phyloP scores from a whole-genome alignment of 2,113 vertebrate genomes.

The Gymnocephalus cernua region DNA sequence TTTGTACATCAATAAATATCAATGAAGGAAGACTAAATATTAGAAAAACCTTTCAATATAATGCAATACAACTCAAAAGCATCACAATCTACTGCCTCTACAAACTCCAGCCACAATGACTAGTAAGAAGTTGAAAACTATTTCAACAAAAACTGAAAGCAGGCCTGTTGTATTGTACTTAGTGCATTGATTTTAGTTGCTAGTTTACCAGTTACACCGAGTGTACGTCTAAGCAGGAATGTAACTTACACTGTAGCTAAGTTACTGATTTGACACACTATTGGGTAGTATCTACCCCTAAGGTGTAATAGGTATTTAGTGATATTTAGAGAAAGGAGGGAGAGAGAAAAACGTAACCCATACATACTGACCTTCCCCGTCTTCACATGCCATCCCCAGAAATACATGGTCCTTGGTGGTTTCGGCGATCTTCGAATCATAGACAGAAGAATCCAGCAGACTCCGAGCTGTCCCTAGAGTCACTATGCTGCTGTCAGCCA shows the following conservation, averaged over 20 bases:
- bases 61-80: too few species aligned
- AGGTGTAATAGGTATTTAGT: not conserved
- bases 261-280: not conserved
- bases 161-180: too few species aligned
- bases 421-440: conserved; percentile 91
- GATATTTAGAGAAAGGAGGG: not conserved
- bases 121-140: too few species aligned
- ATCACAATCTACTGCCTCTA: too few species aligned
- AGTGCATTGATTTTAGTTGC: too few species aligned
- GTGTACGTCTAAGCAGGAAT: too few species aligned
- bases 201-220: too few species aligned
- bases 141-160: too few species aligned
- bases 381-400: conserved; percentile 77
- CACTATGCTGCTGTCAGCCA: conserved; percentile 91
- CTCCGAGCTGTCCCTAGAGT: conserved; percentile 85
- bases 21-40: not conserved
- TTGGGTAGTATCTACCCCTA: not conserved
- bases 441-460: conserved; percentile 92
- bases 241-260: too few species aligned
- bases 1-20: not conserved
- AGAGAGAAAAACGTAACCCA: not conserved
- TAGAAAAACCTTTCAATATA: too few species aligned
- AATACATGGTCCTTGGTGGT: conserved; percentile 88
- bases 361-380: conserved; percentile 86
- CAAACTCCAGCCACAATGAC: too few species aligned